phyloP scores from a whole-genome alignment of 2,113 vertebrate genomes.

The Hydropotes inermis region DNA sequence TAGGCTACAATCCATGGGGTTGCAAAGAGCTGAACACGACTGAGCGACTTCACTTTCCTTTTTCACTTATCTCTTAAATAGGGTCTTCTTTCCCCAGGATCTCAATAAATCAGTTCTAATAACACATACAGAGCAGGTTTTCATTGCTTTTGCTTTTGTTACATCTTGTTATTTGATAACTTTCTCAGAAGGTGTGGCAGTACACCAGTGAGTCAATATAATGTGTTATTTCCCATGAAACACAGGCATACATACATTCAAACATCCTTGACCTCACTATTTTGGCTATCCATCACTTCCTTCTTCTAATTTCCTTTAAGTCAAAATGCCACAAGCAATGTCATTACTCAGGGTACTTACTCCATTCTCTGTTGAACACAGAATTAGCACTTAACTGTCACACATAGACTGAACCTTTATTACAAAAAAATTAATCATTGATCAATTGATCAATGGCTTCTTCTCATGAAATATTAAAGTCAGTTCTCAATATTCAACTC shows the following conservation, averaged over 20 bases:
- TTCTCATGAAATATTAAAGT: neutral
- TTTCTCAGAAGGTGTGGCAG: neutral
- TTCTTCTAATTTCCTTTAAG: neutral
- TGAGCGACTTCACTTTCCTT: neutral
- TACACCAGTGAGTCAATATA: neutral
- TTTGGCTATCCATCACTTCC: neutral
- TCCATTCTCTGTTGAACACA: neutral
- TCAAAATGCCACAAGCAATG: neutral
- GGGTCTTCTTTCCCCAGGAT: neutral
- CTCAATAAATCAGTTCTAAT: neutral
- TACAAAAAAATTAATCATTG: neutral
- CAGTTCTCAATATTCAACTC: neutral
- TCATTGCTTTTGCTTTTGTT: neutral
- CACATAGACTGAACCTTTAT: neutral
- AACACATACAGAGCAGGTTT: neutral
- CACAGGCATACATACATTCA: neutral
- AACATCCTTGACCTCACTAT: neutral
- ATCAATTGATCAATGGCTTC: neutral
- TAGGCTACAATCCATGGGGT: neutral
- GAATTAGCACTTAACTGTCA: neutral
- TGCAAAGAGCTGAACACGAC: neutral
- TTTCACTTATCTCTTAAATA: neutral
- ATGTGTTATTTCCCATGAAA: neutral
- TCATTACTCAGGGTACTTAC: neutral
- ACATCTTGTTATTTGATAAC: neutral